A percentile compares a stretch with the other conserved stretches of the same genome.
Evolutionary conservation across 1,140 invertebrate genomes (phyloP).

Genomic region (Lordiphosa collinella): DNA sequence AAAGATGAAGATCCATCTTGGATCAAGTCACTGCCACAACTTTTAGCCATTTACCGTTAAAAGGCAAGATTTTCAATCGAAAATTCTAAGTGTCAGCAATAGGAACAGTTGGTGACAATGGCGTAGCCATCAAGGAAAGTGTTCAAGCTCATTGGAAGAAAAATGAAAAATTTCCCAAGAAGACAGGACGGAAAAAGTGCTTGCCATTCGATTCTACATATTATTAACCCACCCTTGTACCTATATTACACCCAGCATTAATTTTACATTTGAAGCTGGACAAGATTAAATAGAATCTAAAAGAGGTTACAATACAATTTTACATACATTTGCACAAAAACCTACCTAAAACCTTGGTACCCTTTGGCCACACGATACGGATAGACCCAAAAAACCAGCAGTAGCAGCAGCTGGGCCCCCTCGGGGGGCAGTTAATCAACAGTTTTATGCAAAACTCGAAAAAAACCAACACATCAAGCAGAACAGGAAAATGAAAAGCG

Average conservation of each 20-base stretch:
- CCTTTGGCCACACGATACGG: conserved; percentile 31
- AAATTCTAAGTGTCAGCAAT: too few species aligned
- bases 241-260: not conserved
- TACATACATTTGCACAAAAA: conserved; percentile 9
- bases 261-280: not conserved
- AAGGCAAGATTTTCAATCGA: too few species aligned
- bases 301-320: not conserved
- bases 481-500: conserved; percentile 76
- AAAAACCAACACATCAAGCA: conserved; percentile 29
- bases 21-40: too few species aligned
- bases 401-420: conserved; percentile 62
- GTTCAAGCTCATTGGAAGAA: too few species aligned
- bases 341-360: conserved; percentile 43
- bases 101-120: too few species aligned
- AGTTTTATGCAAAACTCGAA: conserved; percentile 71
- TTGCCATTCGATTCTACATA: too few species aligned
- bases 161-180: too few species aligned
- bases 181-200: too few species aligned
- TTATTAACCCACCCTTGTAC: not conserved
- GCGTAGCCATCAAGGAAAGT: too few species aligned
- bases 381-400: conserved; percentile 25
- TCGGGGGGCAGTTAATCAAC: conserved; percentile 64
- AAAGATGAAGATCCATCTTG: too few species aligned
- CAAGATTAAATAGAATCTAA: conserved; percentile 1
- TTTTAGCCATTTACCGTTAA: too few species aligned